These are phyloP conservation scores for Oophaga pumilio DNA, from an alignment of 2,113 vertebrate species.

Conservation along the genomic window DNA sequence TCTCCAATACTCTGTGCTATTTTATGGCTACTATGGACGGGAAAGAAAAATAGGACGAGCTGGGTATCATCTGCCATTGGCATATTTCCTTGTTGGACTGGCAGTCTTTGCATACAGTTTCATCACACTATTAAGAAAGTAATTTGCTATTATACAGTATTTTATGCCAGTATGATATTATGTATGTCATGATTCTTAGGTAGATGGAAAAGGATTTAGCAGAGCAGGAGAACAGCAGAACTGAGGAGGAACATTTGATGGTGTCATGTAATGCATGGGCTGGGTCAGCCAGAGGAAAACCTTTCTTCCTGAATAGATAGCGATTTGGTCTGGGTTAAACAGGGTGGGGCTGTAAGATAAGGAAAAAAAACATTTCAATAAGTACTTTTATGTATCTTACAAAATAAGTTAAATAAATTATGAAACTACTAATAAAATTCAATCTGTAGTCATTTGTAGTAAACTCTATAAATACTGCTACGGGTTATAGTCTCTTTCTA, in stretches of 20 bases:
- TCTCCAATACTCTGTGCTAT: slow-evolving; percentile 95
- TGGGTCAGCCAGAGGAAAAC: no score
- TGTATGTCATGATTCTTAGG: neutral
- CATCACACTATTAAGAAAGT: slow-evolving; percentile 96
- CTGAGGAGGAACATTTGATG: neutral
- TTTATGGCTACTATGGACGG: slow-evolving; percentile 94
- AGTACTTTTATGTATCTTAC: no score
- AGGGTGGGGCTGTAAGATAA: no score
- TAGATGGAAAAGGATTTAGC: neutral
- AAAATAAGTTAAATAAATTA: no score
- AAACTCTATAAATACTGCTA: neutral
- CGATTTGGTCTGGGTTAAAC: no score
- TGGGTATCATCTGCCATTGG: slow-evolving; percentile 90
- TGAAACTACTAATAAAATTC: neutral
- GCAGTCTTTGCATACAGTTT: slow-evolving; percentile 98
- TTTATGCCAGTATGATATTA: neutral
- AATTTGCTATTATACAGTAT: slow-evolving; percentile 59
- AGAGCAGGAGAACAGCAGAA: neutral
- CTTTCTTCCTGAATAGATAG: no score
- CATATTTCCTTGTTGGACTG: slow-evolving; percentile 97
- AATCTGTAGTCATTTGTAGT: neutral
- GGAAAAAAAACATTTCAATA: no score
- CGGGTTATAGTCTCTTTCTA: neutral
- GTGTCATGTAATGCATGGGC: no score
- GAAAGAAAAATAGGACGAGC: slow-evolving; percentile 88